phyloP scores from a whole-genome alignment of 1,140 invertebrate genomes.

The Hesperophylax magnus region DNA sequence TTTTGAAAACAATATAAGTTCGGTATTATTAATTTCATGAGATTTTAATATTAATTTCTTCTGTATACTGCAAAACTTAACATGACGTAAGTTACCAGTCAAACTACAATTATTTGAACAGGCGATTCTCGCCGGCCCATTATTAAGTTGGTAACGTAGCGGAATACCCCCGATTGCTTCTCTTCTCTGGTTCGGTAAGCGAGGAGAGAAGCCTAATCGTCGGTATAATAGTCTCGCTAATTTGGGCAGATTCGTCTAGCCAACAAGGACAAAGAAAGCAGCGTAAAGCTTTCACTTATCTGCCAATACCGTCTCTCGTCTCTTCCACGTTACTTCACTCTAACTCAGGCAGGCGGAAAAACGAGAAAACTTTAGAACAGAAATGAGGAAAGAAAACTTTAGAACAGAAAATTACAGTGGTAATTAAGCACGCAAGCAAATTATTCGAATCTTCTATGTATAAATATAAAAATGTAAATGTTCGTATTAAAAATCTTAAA shows the following conservation, averaged over 20 bases:
- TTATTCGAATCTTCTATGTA: no score
- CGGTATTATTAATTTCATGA: no score
- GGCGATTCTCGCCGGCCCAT: no score
- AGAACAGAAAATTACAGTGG: not conserved
- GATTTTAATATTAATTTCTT: no score
- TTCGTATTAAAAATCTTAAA: no score
- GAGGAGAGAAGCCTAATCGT: slow-evolving; percentile 2
- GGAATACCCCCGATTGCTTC: not conserved
- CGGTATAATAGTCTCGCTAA: slow-evolving; percentile 8
- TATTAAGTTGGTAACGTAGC: no score
- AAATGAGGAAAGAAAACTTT: not conserved
- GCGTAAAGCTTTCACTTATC: not conserved
- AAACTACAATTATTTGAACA: no score
- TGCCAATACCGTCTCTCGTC: not conserved
- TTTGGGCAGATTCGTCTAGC: not conserved
- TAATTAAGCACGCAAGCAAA: not conserved
- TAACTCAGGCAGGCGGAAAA: not conserved
- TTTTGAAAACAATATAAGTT: no score
- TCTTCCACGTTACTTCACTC: not conserved
- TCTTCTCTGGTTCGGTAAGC: not conserved
- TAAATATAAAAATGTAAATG: no score
- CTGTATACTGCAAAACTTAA: no score
- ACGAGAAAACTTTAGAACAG: not conserved
- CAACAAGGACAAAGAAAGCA: not conserved
- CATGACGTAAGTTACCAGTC: no score